Percentiles rank a stretch among this genome's conserved stretches.
These are phyloP conservation scores for Linepithema humile DNA, from an alignment of 1,140 invertebrate species.

Conservation along the genomic window DNA sequence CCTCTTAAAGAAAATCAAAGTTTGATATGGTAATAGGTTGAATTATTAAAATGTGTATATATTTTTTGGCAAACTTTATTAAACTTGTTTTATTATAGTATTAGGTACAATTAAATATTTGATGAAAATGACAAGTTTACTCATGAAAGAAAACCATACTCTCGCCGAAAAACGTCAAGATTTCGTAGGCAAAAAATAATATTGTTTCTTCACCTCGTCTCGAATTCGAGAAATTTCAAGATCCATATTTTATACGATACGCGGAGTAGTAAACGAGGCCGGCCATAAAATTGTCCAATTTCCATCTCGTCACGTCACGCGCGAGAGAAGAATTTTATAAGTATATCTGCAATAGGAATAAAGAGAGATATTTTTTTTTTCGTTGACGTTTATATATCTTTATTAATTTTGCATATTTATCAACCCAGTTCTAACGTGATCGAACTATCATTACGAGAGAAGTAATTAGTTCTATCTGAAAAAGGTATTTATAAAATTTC, in stretches of 20 bases:
- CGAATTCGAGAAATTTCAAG: slow-evolving; percentile 11
- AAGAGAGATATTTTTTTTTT: slow-evolving; percentile 58
- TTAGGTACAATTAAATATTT: not conserved
- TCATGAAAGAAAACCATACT: not conserved
- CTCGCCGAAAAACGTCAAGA: not conserved
- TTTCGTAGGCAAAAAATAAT: not conserved
- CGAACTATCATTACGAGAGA: not conserved
- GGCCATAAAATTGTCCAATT: slow-evolving; percentile 62
- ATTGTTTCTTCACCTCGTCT: not conserved
- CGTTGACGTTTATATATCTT: slow-evolving; percentile 19
- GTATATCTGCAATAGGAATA: slow-evolving; percentile 50
- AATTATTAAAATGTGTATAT: not conserved
- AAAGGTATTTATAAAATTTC: not conserved
- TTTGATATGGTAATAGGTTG: not conserved
- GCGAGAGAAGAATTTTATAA: slow-evolving; percentile 27
- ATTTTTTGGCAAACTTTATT: not conserved
- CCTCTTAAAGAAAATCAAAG: not conserved
- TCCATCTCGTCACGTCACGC: slow-evolving; percentile 58
- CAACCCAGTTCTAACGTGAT: not conserved
- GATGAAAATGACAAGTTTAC: not conserved
- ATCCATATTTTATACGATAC: slow-evolving; percentile 12
- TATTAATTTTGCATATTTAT: not conserved
- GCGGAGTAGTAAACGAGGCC: slow-evolving; percentile 25
- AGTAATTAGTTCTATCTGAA: not conserved
- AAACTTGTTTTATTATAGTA: not conserved